Percentiles rank a stretch among this genome's conserved stretches.
Evolutionary conservation across 2,113 vertebrate genomes (phyloP).

Genomic region (Thryonomys swinderianus): DNA sequence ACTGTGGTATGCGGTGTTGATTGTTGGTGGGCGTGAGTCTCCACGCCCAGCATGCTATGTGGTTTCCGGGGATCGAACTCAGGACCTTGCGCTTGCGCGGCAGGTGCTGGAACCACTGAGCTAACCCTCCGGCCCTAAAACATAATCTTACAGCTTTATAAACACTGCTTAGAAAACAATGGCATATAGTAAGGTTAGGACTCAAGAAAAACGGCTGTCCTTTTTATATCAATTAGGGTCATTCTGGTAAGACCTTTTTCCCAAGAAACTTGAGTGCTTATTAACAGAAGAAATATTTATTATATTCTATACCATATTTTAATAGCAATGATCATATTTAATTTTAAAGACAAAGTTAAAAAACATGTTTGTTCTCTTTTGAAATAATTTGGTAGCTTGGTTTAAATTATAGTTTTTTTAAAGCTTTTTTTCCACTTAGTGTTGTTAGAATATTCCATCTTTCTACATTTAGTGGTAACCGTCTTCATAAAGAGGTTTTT

Average conservation of each 20-base stretch:
- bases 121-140: too few relatives aligned
- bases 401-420: slow-evolving; percentile 68
- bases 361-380: slow-evolving; percentile 55
- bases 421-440: not conserved
- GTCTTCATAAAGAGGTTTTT: slow-evolving; percentile 55
- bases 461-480: slow-evolving; percentile 24
- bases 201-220: slow-evolving; percentile 10
- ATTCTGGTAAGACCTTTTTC: not conserved
- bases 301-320: slow-evolving; percentile 54
- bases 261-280: slow-evolving; percentile 27
- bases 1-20: too few relatives aligned
- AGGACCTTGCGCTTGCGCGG: too few relatives aligned
- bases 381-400: slow-evolving; percentile 66
- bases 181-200: not conserved
- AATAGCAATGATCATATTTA: slow-evolving; percentile 63
- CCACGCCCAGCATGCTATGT: too few relatives aligned
- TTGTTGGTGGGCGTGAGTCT: too few relatives aligned
- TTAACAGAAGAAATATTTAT: not conserved
- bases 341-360: slow-evolving; percentile 63
- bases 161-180: not conserved
- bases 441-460: slow-evolving; percentile 48
- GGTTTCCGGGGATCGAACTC: too few relatives aligned
- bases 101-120: too few relatives aligned
- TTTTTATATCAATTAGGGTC: not conserved
- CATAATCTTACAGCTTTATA: not conserved